Evolutionary conservation across 1,140 invertebrate species (phyloP).

Genomic region (Alviniconcha marisindica): DNA sequence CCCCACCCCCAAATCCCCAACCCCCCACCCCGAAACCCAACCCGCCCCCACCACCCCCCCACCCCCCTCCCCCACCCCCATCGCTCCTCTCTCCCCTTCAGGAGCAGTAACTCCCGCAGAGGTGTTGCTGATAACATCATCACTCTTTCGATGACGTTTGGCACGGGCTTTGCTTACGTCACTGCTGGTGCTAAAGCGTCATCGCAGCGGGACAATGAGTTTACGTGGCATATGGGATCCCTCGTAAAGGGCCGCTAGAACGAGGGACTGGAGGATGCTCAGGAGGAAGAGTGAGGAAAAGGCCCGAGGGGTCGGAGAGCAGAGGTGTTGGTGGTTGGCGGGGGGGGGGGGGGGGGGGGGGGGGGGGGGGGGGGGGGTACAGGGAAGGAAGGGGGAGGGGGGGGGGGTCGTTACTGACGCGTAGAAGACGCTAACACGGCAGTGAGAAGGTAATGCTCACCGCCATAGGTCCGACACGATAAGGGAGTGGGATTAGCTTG

Average conservation of each 20-base stretch:
- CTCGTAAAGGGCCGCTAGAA: background rate
- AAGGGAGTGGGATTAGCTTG: no score
- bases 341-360: background rate
- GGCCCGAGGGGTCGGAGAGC: background rate
- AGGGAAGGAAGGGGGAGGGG: background rate
- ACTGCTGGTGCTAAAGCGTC: slow-evolving; percentile 10
- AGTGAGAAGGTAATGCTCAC: no score
- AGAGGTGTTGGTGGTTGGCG: background rate
- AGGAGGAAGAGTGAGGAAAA: background rate
- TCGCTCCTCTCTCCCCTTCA: background rate
- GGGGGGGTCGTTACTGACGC: background rate
- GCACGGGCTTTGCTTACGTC: slow-evolving; percentile 31
- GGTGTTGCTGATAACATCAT: slow-evolving; percentile 27
- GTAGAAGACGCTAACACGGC: no score
- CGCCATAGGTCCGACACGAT: no score
- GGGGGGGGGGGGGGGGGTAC: background rate
- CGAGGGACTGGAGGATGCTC: background rate
- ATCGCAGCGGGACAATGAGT: background rate
- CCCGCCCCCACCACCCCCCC: no score
- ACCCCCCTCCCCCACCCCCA: no score
- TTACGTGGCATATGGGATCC: slow-evolving; percentile 20
- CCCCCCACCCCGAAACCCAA: no score
- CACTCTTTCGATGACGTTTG: slow-evolving; percentile 20
- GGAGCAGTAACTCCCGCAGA: no score
- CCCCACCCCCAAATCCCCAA: no score